Evolutionary conservation across 2,113 vertebrate genomes (phyloP).

Genomic region (Rhabdornis inornatus): DNA sequence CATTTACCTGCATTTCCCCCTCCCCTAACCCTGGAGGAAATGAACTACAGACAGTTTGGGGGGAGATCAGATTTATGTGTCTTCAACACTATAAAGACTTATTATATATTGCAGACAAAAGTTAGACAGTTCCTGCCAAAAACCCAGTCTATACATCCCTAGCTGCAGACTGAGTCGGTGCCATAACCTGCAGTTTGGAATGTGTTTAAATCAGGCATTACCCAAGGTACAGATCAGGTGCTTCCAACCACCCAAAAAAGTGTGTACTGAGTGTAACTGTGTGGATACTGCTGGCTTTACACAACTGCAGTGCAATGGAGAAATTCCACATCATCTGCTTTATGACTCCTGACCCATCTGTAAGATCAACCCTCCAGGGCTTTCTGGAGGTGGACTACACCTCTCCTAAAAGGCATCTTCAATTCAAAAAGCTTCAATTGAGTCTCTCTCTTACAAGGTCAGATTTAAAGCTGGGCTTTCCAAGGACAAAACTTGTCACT

Average conservation of each 20-base stretch:
- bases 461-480: not conserved
- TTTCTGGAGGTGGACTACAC: not conserved
- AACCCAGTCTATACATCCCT: not conserved
- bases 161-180: not conserved
- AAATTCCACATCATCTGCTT: not conserved
- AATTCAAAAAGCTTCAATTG: not conserved
- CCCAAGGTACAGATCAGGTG: constrained; percentile 38
- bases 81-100: constrained; percentile 53
- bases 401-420: not conserved
- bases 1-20: constrained; percentile 22
- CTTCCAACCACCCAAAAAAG: not conserved
- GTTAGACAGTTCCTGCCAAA: constrained; percentile 51
- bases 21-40: constrained; percentile 36
- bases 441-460: not conserved
- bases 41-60: constrained; percentile 30
- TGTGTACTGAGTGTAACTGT: not conserved
- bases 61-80: constrained; percentile 50
- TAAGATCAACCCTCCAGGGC: not conserved
- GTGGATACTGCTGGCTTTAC: not conserved
- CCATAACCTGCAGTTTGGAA: constrained; percentile 24
- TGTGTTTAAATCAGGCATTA: constrained; percentile 5
- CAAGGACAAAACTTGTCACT: not conserved
- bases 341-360: not conserved
- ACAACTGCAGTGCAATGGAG: not conserved
- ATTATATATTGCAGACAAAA: constrained; percentile 45